Base-by-base conservation (phyloP, 2,113 vertebrate species). In the Struthidea cinerea region DNA sequence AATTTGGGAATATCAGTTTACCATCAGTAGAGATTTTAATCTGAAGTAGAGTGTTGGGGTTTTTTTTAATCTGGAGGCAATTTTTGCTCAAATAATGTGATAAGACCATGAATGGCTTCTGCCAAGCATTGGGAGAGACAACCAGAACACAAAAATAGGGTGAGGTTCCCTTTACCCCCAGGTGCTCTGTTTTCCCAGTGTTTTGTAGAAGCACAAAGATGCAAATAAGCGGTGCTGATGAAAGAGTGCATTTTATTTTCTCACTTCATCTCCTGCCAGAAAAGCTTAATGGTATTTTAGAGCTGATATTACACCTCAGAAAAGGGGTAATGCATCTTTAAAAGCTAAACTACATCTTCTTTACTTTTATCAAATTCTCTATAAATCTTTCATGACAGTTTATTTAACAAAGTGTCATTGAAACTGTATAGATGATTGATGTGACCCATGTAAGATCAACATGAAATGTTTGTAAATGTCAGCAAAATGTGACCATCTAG, bases 311-410 rank as follows among this genome's bases (percentile, higher is more conserved):
- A 97, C 82, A 96, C 96, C 92, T 97, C 92, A 94, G 90, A 96
- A 98, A 97, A 95, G 78, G 97, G 95, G 95, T 98, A 98, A 98
- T 98, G 96, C 96, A 97, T 98, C 97, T 98, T 97, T 98, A 98
- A 98, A 98, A 98, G 96, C 97, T 97, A 97, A 98, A 98, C 97
- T 98, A 98, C 96, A 98, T 97, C 98, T 98, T 98, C 97, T 98
- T 98, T 98, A 98, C 97, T 98, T 98, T 98, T 98, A 98, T 98
- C 97, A 98, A 98, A 98, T 98, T 98, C 97, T 98, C 97, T 98
- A 98, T 98, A 98, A 98, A 98, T 98, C 98, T 98, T 98, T 98
- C 97, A 98, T 98, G 98, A 98, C 97, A 98, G 97, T 98, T 98
- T 98, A 98, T 98, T 98, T 98, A 98, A 98, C 97, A 98, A 98